These are phyloP conservation scores for Etia nguti DNA, from an alignment of 2,113 vertebrate species.

Conservation along the genomic window DNA sequence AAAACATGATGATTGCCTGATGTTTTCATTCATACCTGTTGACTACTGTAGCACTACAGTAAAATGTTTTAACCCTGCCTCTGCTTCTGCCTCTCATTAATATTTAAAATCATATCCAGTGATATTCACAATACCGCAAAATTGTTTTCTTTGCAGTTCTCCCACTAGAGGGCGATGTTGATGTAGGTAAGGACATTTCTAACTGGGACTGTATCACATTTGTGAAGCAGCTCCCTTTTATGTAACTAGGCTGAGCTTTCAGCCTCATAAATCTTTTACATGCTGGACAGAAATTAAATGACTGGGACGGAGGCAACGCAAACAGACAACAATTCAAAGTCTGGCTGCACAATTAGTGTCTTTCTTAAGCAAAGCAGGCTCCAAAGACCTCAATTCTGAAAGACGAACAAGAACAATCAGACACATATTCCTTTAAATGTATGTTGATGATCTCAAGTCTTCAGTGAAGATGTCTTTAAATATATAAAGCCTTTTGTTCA, in stretches of 20 bases:
- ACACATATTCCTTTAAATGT: neutral
- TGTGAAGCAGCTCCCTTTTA: neutral
- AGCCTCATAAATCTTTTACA: neutral
- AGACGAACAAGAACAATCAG: rapidly evolving
- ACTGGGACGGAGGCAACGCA: neutral
- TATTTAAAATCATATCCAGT: neutral
- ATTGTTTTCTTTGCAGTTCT: neutral
- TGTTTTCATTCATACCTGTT: conserved; percentile 58
- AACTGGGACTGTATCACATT: neutral
- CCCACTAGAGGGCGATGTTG: conserved; percentile 42
- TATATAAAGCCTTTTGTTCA: neutral
- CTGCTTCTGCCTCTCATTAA: neutral
- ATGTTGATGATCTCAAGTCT: neutral
- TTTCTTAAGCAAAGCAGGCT: neutral
- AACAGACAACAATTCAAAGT: neutral
- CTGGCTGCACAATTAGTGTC: neutral
- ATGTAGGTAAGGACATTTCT: neutral
- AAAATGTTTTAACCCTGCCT: conserved; percentile 58
- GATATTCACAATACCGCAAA: neutral
- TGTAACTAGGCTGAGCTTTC: neutral
- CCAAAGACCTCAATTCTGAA: neutral
- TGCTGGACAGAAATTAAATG: neutral
- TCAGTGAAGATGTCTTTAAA: neutral
- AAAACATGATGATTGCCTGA: conserved; percentile 9
- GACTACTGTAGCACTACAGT: conserved; percentile 68